Evolutionary conservation across 2,888 invertebrate genomes (phyloP).

Genomic region (Iphiclides podalirius): DNA sequence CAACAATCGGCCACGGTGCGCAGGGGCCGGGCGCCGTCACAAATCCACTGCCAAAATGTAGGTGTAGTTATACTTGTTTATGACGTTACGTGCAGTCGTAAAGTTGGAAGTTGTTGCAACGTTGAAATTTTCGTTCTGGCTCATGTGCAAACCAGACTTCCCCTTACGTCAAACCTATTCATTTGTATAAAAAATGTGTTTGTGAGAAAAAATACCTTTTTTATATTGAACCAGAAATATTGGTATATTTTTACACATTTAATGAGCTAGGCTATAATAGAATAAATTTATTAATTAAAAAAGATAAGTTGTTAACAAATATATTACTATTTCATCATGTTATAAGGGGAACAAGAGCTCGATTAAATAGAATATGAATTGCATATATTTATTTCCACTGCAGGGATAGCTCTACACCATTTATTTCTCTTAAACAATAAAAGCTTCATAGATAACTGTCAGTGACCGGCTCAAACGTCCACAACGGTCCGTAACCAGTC

Average conservation of each 20-base stretch:
- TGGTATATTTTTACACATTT: no score
- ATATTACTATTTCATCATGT: no score
- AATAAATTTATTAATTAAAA: no score
- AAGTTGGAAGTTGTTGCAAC: constrained; percentile 32
- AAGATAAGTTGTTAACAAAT: no score
- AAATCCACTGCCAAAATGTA: constrained; percentile 29
- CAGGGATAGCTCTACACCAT: no score
- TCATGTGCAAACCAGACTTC: constrained; percentile 24
- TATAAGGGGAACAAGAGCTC: no score
- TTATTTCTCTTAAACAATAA: constrained; percentile 1
- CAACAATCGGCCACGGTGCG: constrained; percentile 20
- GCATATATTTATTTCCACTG: no score
- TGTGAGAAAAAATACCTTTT: no score
- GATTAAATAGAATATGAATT: no score
- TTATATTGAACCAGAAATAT: no score
- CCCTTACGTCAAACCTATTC: constrained; percentile 27
- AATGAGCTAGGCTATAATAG: no score
- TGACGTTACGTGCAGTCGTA: constrained; percentile 34
- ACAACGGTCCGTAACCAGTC: constrained; percentile 12
- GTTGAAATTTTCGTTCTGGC: constrained; percentile 21
- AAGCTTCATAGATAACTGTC: constrained; percentile 6
- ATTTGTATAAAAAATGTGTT: no score
- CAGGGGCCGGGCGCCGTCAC: constrained; percentile 23
- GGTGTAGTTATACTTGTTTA: constrained; percentile 29
- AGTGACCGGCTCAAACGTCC: constrained; percentile 5